phyloP scores from a whole-genome alignment of 2,888 invertebrate genomes.

The Achlya flavicornis region DNA sequence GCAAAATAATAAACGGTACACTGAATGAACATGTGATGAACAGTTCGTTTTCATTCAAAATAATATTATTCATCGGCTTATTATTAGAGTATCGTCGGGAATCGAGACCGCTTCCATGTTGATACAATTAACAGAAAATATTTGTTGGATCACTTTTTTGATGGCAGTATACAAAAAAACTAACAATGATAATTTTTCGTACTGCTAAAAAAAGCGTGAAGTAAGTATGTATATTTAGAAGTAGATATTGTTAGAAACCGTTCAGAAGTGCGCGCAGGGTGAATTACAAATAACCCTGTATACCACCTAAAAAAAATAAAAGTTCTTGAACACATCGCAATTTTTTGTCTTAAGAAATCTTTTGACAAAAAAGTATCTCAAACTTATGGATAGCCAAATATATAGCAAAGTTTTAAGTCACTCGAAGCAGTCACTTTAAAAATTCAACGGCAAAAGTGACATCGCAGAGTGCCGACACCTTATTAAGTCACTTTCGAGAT shows the following conservation, averaged over 20 bases:
- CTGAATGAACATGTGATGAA: slow-evolving; percentile 1
- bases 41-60: background rate
- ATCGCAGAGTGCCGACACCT: slow-evolving; percentile 56
- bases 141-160: background rate
- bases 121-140: background rate
- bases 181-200: no score
- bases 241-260: no score
- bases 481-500: slow-evolving; percentile 60
- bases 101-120: background rate
- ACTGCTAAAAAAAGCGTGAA: background rate
- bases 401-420: slow-evolving; percentile 63
- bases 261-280: no score
- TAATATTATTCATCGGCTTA: background rate
- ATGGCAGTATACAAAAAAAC: no score
- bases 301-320: no score
- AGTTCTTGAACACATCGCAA: no score
- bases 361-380: background rate
- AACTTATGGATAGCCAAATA: slow-evolving; percentile 31
- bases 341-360: no score
- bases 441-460: slow-evolving; percentile 73
- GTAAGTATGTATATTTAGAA: background rate
- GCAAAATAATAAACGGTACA: background rate
- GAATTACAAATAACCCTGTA: no score
- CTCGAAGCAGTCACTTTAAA: slow-evolving; percentile 59
- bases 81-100: background rate